These are phyloP conservation scores for Drosophila seguyi DNA, from an alignment of 1,140 invertebrate genomes.

Conservation along the genomic window DNA sequence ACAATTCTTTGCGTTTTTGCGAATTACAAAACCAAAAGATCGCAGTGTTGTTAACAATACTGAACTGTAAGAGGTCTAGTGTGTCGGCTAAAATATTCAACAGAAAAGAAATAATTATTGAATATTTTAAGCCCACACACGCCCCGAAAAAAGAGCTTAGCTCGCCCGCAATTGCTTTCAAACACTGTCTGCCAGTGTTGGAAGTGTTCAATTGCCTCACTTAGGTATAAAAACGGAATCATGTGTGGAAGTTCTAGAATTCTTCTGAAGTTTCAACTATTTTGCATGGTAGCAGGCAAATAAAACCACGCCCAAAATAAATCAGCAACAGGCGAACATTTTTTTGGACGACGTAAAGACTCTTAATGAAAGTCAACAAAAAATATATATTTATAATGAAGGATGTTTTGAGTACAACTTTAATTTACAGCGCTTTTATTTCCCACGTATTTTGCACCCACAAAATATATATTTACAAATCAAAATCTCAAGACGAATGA, in stretches of 20 bases:
- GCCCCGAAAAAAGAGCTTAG: conserved; percentile 16
- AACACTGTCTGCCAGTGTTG: conserved; percentile 29
- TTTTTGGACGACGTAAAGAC: conserved; percentile 85
- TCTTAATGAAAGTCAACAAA: conserved; percentile 84
- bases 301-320: conserved; percentile 74
- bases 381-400: conserved; percentile 20
- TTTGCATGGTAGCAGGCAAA: conserved; percentile 82
- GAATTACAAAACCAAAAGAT: conserved; percentile 85
- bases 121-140: conserved; percentile 70
- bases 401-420: conserved; percentile 50
- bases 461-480: conserved; percentile 33
- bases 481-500: conserved; percentile 50
- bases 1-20: conserved; percentile 85
- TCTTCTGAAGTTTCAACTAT: conserved; percentile 83
- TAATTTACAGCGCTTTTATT: conserved; percentile 62
- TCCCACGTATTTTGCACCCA: conserved; percentile 73
- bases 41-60: conserved; percentile 42
- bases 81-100: conserved; percentile 73
- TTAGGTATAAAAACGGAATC: conserved; percentile 60
- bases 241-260: conserved; percentile 71
- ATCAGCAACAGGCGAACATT: conserved; percentile 41
- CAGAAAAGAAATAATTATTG: conserved; percentile 20
- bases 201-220: conserved; percentile 5
- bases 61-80: conserved; percentile 43
- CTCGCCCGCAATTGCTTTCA: conserved; percentile 11